phyloP scores from a whole-genome alignment of 2,888 invertebrate species.

The Hemaris fuciformis region DNA sequence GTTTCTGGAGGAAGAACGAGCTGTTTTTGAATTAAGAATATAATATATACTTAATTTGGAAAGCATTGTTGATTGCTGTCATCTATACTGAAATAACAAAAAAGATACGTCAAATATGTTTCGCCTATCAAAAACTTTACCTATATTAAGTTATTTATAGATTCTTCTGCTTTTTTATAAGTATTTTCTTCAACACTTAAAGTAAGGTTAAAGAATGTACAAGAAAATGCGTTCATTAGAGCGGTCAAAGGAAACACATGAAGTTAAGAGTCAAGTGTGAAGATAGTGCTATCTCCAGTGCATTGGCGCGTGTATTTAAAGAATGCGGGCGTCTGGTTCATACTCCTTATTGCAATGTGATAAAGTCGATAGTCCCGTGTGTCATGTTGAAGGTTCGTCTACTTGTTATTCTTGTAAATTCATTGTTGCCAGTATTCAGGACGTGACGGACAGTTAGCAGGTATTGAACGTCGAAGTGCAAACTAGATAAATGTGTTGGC shows the following conservation, averaged over 20 bases:
- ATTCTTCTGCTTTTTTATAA: not conserved
- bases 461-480: slow-evolving; percentile 39
- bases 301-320: slow-evolving; percentile 63
- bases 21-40: no score
- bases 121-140: not conserved
- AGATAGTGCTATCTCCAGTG: slow-evolving; percentile 64
- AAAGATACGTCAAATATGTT: not conserved
- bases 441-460: slow-evolving; percentile 65
- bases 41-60: no score
- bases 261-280: slow-evolving; percentile 60
- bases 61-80: no score
- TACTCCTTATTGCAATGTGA: slow-evolving; percentile 21
- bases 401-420: slow-evolving; percentile 43
- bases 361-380: slow-evolving; percentile 32
- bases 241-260: slow-evolving; percentile 11
- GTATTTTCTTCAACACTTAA: not conserved
- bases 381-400: slow-evolving; percentile 10
- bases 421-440: slow-evolving; percentile 63
- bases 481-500: slow-evolving; percentile 44
- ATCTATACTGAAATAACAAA: no score
- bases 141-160: not conserved
- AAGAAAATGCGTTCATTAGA: slow-evolving; percentile 5
- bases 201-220: not conserved
- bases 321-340: slow-evolving; percentile 56
- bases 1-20: no score